phyloP scores from a whole-genome alignment of 1,140 invertebrate species.

The Aphelinus atriplicis region DNA sequence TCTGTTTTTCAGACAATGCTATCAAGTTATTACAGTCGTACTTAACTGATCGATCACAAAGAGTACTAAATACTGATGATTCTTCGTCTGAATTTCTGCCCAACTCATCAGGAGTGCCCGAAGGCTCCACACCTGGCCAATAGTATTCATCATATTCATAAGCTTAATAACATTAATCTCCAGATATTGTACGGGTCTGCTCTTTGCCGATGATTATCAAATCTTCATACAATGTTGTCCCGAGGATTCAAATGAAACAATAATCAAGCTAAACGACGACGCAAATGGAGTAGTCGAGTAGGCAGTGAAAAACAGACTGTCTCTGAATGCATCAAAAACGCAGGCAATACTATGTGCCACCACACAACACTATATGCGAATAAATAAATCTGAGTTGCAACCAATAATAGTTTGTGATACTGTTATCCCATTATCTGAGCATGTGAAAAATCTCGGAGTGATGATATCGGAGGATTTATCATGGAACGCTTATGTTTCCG shows the following conservation, averaged over 20 bases:
- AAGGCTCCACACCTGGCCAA: neutral
- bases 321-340: neutral
- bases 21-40: slow-evolving; percentile 3
- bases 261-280: neutral
- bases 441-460: no score
- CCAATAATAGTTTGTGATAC: neutral
- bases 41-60: no score
- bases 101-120: no score
- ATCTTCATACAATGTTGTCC: neutral
- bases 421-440: no score
- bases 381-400: neutral
- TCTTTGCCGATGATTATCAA: slow-evolving; percentile 3
- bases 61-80: no score
- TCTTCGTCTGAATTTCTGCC: no score
- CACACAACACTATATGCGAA: neutral
- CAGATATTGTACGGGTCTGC: neutral
- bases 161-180: neutral
- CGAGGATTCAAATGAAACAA: neutral
- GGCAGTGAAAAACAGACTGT: neutral
- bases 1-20: neutral
- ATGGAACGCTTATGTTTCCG: no score
- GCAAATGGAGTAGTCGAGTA: neutral
- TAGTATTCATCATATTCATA: neutral
- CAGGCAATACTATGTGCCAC: neutral
- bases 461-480: no score